Evolutionary conservation across 2,888 invertebrate species (phyloP), one percentile per base, ranked within the genome.

Genomic region (Leptopilina drosophilae): DNA sequence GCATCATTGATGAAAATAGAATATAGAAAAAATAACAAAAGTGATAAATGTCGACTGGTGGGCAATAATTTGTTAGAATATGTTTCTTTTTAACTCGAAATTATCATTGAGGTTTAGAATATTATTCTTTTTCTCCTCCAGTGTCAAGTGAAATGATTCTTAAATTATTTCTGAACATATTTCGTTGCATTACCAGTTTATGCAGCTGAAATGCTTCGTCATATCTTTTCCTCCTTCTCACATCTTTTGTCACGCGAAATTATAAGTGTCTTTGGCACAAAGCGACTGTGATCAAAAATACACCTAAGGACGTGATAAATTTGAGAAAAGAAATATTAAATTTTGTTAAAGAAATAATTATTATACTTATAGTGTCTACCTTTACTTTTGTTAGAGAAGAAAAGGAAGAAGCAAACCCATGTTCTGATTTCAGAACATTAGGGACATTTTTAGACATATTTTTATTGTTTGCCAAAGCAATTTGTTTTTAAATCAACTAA

Each of bases 1-100:
- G n/a, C n/a, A 66, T 66, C 66, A 66, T 66, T 9, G 42, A 42
- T n/a, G n/a, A 66, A 66, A 46, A 59, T 59, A 59, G 59, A 12
- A 15, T n/a, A 5, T 56, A n/a, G 56, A 3, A 56, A n/a, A 59
- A 20, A 20, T 5, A 59, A 59, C 59, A 15, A 15, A 59, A n/a
- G 59, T 59, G n/a, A 59, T 59, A 59, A 59, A 59, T 15, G 59
- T 59, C 6, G n/a, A 59, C 8, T 59, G n/a, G n/a, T n/a, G n/a
- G 2, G n/a, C 33, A 59, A 59, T 14, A n/a, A n/a, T 59, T 59
- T 59, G 33, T 59, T 59, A 56, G n/a, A 11, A 14, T 59, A n/a
- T n/a, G 5, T 59, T 15, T 15, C n/a, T 59, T 59, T 59, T 59
- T n/a, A 33, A 5, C 33, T 33, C 3, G 5, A 33, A 33, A 59